Evolutionary conservation across 1,140 invertebrate species (phyloP).

Genomic region (Leptopilina clavipes): DNA sequence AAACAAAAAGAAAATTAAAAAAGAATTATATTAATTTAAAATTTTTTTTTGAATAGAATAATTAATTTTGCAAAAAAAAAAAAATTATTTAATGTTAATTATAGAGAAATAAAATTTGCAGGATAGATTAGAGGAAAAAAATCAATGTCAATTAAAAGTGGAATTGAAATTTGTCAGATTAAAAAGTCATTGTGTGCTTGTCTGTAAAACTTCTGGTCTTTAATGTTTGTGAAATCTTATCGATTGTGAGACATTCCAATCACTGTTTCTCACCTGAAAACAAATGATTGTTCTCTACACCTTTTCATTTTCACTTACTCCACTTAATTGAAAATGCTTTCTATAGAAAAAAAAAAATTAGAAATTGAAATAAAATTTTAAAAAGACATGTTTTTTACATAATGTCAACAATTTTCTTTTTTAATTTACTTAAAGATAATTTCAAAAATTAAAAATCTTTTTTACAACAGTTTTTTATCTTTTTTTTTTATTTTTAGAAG

Average conservation of each 20-base stretch:
- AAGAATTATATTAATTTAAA: no score
- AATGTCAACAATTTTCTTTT: no score
- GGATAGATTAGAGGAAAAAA: background rate
- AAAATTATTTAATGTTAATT: background rate
- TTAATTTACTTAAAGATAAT: no score
- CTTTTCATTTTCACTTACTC: background rate
- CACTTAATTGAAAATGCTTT: background rate
- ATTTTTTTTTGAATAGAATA: no score
- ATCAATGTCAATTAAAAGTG: background rate
- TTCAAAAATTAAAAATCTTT: no score
- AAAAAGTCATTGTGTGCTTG: background rate
- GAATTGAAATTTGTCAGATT: background rate
- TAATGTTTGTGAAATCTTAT: slow-evolving; percentile 40
- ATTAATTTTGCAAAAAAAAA: no score
- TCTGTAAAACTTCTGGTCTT: background rate
- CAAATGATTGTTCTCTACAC: slow-evolving; percentile 1
- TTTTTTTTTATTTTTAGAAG: slow-evolving; percentile 16
- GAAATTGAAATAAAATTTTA: no score
- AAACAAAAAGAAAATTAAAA: no score
- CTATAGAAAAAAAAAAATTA: slow-evolving; percentile 20
- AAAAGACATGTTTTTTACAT: no score
- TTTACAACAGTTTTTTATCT: no score
- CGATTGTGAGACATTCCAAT: slow-evolving; percentile 36
- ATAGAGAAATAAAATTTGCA: background rate
- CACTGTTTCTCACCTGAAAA: slow-evolving; percentile 21